Evolutionary conservation across 2,797 vertebrate genomes (phyloP), one percentile per base, ranked within the genome.

Genomic region (Toxotes lorentzi): DNA sequence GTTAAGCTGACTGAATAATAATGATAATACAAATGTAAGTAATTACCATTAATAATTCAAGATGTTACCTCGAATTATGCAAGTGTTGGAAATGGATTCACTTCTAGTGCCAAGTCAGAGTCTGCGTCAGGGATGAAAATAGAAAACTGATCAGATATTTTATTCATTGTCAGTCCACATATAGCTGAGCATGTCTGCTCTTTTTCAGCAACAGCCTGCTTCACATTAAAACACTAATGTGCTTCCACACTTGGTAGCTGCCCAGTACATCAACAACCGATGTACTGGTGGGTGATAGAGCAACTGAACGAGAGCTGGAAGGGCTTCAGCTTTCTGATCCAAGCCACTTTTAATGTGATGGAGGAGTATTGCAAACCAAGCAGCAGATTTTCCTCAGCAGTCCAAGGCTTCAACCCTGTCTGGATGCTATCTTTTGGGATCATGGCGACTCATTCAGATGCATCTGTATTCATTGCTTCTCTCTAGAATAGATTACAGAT

Each of bases 41-140:
- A 90, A 92, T 93, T 89, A 88, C n/a, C 79, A 85, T 92, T 84
- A 90, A 89, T 86, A 86, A 90, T 92, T 90, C 87, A 93, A 71
- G 50, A 84, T 61, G 50, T 65, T 60, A 41, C 69, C 69, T 81
- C 43, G 41, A 48, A 82, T 86, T 85, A 82, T 60, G 76, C 68
- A 47, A 56, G 58, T 11, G 65, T 74, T 77, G 84, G 77, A 85
- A 70, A 88, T 75, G 66, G 70, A 88, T 77, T 86, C 65, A 56
- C 9, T 64, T 60, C 71, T 65, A 67, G 45, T 62, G 61, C 72
- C 45, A 48, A 73, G 66, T 76, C 78, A 58, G 71, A 79, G 73
- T 56, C 30, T n/a, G 24, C 43, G 64, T 67, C 79, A 63, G 75
- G 5, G 23, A 67, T 62, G 65, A 50, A 83, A 82, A 86, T 50